A percentile compares a stretch with the other conserved stretches of the same genome.
phyloP scores from a whole-genome alignment of 1,140 invertebrate genomes.

The Phortica variegata region DNA sequence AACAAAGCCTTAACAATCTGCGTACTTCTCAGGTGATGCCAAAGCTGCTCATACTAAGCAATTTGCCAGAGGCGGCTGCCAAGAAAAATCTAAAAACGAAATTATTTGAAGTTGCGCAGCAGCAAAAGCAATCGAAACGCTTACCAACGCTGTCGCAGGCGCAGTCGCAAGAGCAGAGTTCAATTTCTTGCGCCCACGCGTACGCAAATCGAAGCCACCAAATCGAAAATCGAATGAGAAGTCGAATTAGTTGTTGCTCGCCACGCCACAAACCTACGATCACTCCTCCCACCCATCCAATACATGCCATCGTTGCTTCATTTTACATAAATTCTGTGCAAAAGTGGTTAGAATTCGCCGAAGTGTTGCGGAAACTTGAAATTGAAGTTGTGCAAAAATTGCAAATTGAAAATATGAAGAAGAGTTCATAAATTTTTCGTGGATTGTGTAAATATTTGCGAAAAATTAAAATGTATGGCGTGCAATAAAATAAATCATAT shows the following conservation, averaged over 20 bases:
- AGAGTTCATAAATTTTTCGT: slow-evolving; percentile 47
- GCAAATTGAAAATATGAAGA: slow-evolving; percentile 54
- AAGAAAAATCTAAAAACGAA: slow-evolving; percentile 19
- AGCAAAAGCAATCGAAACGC: not conserved
- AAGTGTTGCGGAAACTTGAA: too few relatives aligned
- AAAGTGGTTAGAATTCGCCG: slow-evolving; percentile 17
- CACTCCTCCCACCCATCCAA: slow-evolving; percentile 40
- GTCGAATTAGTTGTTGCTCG: not conserved
- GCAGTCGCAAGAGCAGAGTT: slow-evolving; percentile 23
- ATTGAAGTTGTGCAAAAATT: slow-evolving; percentile 22
- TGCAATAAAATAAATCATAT: too few relatives aligned
- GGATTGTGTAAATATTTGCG: slow-evolving; percentile 52
- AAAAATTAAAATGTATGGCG: slow-evolving; percentile 4
- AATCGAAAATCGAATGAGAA: slow-evolving; percentile 11
- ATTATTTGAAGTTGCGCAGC: not conserved
- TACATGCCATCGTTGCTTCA: slow-evolving; percentile 14
- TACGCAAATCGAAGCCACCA: not conserved
- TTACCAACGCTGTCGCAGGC: not conserved
- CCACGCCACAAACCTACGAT: slow-evolving; percentile 6
- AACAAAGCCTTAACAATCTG: not conserved
- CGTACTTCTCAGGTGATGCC: not conserved
- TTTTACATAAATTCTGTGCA: slow-evolving; percentile 44
- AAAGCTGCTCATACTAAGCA: not conserved
- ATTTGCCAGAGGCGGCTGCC: slow-evolving; percentile 2
- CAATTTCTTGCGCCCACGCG: slow-evolving; percentile 46